phyloP scores from a whole-genome alignment of 2,888 invertebrate genomes.

The Clostera curtula region DNA sequence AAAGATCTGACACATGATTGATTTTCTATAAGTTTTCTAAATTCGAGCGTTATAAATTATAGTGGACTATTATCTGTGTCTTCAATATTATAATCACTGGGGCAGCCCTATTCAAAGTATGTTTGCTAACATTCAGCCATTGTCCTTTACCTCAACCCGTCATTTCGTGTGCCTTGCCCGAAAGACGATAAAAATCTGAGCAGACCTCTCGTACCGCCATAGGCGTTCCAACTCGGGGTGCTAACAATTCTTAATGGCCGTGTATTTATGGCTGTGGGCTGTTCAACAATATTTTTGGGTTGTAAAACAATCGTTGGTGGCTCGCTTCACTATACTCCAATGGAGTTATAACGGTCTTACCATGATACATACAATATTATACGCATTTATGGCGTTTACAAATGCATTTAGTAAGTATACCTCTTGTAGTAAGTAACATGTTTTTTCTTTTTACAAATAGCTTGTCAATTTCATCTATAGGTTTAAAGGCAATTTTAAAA shows the following conservation, averaged over 20 bases:
- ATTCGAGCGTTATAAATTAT: too few relatives aligned
- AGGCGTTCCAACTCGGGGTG: constrained; percentile 36
- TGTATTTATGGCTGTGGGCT: constrained; percentile 49
- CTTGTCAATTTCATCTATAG: too few relatives aligned
- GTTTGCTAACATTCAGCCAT: constrained; percentile 50
- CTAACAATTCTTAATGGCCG: constrained; percentile 49
- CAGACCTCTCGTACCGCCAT: constrained; percentile 59
- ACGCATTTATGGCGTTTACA: constrained; percentile 7
- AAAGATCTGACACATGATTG: too few relatives aligned
- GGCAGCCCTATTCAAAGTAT: too few relatives aligned
- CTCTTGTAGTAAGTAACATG: too few relatives aligned
- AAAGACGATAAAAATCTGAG: constrained; percentile 34
- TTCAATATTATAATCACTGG: too few relatives aligned
- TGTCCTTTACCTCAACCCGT: constrained; percentile 51
- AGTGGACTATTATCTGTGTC: too few relatives aligned
- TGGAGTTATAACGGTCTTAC: constrained; percentile 34
- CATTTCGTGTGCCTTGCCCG: constrained; percentile 41
- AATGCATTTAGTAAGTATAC: too few relatives aligned
- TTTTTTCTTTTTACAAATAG: too few relatives aligned
- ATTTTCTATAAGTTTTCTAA: too few relatives aligned
- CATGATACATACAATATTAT: constrained; percentile 15
- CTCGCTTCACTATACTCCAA: constrained; percentile 16
- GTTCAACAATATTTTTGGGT: constrained; percentile 41
- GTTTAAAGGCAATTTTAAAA: too few relatives aligned
- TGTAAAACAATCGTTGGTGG: constrained; percentile 30